phyloP scores from a whole-genome alignment of 2,113 vertebrate genomes.

The Ranitomeya imitator region DNA sequence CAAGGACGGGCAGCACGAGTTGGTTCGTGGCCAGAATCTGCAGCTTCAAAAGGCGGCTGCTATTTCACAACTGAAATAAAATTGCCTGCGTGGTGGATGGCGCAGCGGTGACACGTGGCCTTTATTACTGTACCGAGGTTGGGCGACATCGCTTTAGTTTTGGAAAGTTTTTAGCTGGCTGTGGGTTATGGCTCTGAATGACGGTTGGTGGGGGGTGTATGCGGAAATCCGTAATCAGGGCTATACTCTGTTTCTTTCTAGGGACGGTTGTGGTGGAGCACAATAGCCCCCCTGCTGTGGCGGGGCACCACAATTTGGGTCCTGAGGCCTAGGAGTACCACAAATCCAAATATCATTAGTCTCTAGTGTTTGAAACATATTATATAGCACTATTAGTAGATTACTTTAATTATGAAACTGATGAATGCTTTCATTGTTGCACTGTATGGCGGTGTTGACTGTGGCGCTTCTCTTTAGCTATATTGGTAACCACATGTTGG shows the following conservation, averaged over 20 bases:
- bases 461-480: too few relatives aligned
- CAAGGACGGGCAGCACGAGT: not conserved
- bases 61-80: constrained; percentile 11
- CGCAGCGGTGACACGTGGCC: constrained; percentile 21
- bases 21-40: not conserved
- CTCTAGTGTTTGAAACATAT: too few relatives aligned
- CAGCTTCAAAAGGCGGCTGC: not conserved
- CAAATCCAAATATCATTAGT: too few relatives aligned
- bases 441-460: too few relatives aligned
- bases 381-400: too few relatives aligned
- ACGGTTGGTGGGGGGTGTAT: not conserved
- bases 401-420: too few relatives aligned
- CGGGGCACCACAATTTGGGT: too few relatives aligned
- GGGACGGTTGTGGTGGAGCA: not conserved
- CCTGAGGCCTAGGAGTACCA: too few relatives aligned
- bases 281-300: not conserved
- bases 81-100: not conserved
- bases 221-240: not conserved
- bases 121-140: not conserved
- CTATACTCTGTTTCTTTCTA: not conserved
- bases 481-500: too few relatives aligned
- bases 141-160: not conserved
- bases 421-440: too few relatives aligned
- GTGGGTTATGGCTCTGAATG: not conserved
- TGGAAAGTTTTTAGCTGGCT: not conserved